Percentiles rank a stretch among this genome's conserved stretches.
Conservation (phyloP, 2,888 invertebrate species). For the Zaprionus bogoriensis region DNA sequence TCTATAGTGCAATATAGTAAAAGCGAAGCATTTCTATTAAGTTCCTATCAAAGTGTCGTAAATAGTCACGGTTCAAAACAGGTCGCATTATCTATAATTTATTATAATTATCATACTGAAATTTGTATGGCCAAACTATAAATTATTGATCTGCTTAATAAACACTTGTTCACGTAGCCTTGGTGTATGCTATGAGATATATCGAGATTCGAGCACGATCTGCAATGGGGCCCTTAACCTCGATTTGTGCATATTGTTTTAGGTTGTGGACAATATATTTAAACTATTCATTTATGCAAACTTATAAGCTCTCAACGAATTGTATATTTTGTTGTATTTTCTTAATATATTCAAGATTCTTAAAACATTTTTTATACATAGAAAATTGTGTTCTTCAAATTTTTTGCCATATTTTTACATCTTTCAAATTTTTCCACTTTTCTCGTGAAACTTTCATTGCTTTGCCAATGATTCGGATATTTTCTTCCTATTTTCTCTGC, state of each 20-base stretch:
- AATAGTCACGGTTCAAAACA: not conserved
- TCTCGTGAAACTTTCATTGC: not conserved
- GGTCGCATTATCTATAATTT: not conserved
- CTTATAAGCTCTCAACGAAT: too few relatives aligned
- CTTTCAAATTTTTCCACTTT: not conserved
- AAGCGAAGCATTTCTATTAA: not conserved
- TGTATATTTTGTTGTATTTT: too few relatives aligned
- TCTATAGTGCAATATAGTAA: not conserved
- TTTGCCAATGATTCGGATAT: not conserved
- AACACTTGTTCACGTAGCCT: not conserved
- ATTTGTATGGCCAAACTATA: not conserved
- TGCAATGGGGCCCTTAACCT: too few relatives aligned
- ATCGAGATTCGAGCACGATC: too few relatives aligned
- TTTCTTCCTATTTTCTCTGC: slow-evolving; percentile 24
- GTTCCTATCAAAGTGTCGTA: not conserved
- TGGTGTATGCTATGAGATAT: not conserved
- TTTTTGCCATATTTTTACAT: not conserved
- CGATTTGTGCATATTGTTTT: too few relatives aligned
- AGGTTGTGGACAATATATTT: too few relatives aligned
- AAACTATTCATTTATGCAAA: too few relatives aligned
- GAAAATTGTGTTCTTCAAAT: too few relatives aligned
- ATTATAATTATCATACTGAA: not conserved
- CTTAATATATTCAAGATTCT: too few relatives aligned
- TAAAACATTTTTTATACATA: too few relatives aligned
- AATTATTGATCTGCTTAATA: not conserved